These are phyloP conservation scores for Hippocampus mohnikei DNA, from an alignment of 2,113 vertebrate genomes.

Conservation along the genomic window DNA sequence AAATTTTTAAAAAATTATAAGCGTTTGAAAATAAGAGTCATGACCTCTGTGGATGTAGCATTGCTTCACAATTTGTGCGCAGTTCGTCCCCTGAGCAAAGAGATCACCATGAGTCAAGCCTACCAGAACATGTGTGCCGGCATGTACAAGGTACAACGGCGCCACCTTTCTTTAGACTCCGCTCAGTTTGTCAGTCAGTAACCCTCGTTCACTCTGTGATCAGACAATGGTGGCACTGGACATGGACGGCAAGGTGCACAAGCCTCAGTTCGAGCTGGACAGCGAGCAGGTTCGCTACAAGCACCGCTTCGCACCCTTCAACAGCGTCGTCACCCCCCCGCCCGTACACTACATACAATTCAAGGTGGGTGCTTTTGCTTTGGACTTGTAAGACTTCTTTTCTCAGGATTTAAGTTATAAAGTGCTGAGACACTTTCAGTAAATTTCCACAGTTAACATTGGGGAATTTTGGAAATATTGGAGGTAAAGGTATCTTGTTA, in stretches of 20 bases:
- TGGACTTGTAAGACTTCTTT: neutral
- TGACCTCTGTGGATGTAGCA: neutral
- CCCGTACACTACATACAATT: constrained; percentile 98
- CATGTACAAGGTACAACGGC: constrained; percentile 90
- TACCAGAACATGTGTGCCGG: constrained; percentile 99
- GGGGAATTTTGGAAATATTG: no score
- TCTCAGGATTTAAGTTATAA: no score
- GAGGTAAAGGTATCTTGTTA: no score
- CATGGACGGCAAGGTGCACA: constrained; percentile 97
- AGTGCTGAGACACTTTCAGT: no score
- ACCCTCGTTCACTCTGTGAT: neutral
- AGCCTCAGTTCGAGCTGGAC: constrained; percentile 96
- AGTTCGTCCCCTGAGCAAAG: constrained; percentile 93
- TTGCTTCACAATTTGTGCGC: constrained; percentile 26
- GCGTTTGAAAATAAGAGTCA: neutral
- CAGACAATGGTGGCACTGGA: constrained; percentile 98
- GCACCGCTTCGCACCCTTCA: constrained; percentile 97
- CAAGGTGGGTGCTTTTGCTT: constrained; percentile 74
- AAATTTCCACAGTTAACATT: no score
- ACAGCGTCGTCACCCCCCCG: constrained; percentile 95
- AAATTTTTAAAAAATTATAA: neutral
- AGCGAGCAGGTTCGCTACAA: constrained; percentile 98
- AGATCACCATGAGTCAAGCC: constrained; percentile 97
- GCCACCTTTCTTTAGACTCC: neutral
- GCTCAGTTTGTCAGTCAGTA: neutral